These are phyloP conservation scores for Drosophila equinoxialis DNA, from an alignment of 1,140 invertebrate species.

Conservation along the genomic window DNA sequence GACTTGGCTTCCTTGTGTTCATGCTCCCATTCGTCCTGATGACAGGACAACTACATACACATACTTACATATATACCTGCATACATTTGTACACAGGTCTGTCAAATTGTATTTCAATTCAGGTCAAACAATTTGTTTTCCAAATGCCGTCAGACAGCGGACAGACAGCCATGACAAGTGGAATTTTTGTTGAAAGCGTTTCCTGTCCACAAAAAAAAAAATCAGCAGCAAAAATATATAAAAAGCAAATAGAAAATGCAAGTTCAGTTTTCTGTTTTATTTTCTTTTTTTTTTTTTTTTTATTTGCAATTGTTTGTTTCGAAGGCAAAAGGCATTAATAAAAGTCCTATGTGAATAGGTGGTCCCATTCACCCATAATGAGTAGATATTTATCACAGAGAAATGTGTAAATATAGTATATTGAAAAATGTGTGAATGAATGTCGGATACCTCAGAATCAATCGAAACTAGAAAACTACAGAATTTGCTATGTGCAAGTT, in stretches of 20 bases:
- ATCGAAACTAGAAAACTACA: too few relatives aligned
- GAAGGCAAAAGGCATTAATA: conserved; percentile 37
- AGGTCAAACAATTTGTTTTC: conserved; percentile 16
- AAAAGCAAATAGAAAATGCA: conserved; percentile 15
- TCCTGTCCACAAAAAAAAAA: conserved; percentile 47
- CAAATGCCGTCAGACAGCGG: conserved; percentile 29
- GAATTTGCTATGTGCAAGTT: too few relatives aligned
- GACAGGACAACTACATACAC: background rate
- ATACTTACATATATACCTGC: too few relatives aligned
- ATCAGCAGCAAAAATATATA: background rate
- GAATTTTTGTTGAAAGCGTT: conserved; percentile 70
- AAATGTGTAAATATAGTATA: background rate
- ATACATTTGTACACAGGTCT: background rate
- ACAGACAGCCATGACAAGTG: conserved; percentile 65
- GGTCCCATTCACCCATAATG: background rate
- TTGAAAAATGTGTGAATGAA: background rate
- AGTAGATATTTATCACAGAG: conserved; percentile 3
- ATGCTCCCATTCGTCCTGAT: conserved; percentile 1
- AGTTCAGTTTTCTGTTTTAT: background rate
- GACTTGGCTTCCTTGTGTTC: conserved; percentile 5
- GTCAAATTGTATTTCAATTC: conserved; percentile 2
- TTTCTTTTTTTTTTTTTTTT: background rate
- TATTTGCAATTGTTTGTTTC: conserved; percentile 5
- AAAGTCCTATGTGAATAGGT: conserved; percentile 35
- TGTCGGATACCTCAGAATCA: too few relatives aligned